Conservation (phyloP, 2,888 invertebrate genomes). For the Hemaris fuciformis region DNA sequence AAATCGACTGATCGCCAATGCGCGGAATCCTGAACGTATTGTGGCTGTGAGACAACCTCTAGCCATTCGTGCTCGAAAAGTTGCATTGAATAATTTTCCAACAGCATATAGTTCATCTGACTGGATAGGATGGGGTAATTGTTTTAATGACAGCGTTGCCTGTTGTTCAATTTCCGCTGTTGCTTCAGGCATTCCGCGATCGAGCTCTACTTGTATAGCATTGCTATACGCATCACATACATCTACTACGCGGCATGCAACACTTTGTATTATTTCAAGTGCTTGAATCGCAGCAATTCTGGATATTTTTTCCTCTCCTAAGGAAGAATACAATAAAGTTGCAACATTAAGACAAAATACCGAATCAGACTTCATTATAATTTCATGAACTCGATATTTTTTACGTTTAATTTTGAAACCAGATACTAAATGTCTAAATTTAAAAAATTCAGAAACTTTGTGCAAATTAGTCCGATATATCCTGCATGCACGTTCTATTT, state of each 20-base stretch:
- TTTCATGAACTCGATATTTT: constrained; percentile 46
- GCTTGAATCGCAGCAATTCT: constrained; percentile 54
- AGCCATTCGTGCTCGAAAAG: constrained; percentile 66
- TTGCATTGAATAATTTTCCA: constrained; percentile 66
- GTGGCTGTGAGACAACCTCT: constrained; percentile 53
- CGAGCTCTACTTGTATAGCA: constrained; percentile 69
- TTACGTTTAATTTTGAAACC: constrained; percentile 42
- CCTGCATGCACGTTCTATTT: constrained; percentile 54
- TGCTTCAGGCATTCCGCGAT: constrained; percentile 56
- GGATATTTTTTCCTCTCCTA: constrained; percentile 56
- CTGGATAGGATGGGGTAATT: constrained; percentile 51
- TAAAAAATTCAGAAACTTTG: constrained; percentile 50
- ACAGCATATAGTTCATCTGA: constrained; percentile 69
- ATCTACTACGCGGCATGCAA: constrained; percentile 60
- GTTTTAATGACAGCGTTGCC: constrained; percentile 49
- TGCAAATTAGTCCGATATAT: constrained; percentile 56
- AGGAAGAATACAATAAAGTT: constrained; percentile 53
- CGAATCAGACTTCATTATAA: constrained; percentile 52
- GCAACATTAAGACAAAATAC: constrained; percentile 66
- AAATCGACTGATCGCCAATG: constrained; percentile 65
- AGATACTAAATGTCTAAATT: constrained; percentile 40
- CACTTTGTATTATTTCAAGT: constrained; percentile 55
- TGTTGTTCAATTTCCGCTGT: constrained; percentile 61
- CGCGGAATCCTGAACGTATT: constrained; percentile 65
- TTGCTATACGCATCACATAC: constrained; percentile 72